Percentiles rank a stretch among this genome's conserved stretches.
Conservation (phyloP, 2,888 invertebrate species). For the Lycocerus yunnanus region DNA sequence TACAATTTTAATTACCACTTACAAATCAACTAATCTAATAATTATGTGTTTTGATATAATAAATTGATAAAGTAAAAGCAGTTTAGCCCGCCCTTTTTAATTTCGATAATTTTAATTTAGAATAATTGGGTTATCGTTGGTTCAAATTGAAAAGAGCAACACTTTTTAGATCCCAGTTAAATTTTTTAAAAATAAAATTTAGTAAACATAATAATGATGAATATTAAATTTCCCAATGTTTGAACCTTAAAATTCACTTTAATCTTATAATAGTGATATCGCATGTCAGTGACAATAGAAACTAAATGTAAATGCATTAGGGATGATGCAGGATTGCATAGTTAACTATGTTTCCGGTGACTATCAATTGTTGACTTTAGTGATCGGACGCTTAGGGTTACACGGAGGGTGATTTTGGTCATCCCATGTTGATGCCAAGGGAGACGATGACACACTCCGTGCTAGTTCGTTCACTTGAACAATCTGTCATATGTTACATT, state of each 20-base stretch:
- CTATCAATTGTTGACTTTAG: conserved; percentile 36
- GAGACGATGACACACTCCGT: conserved; percentile 27
- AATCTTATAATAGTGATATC: conserved; percentile 29
- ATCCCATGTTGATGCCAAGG: conserved; percentile 19
- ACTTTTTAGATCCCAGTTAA: neutral
- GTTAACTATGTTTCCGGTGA: conserved; percentile 32
- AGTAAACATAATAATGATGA: neutral
- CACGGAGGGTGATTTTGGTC: conserved; percentile 35
- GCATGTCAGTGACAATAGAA: conserved; percentile 27
- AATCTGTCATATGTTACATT: conserved; percentile 29
- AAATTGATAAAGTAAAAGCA: neutral
- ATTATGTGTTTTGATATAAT: neutral
- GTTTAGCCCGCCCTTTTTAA: neutral
- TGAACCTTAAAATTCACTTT: conserved; percentile 22
- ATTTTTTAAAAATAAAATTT: neutral
- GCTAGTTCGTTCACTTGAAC: conserved; percentile 9
- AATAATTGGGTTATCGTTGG: neutral
- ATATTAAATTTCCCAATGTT: conserved; percentile 11
- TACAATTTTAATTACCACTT: neutral
- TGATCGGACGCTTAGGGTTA: conserved; percentile 35
- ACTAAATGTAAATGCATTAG: conserved; percentile 32
- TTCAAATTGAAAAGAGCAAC: neutral
- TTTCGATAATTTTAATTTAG: neutral
- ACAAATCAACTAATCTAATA: neutral
- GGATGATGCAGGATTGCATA: conserved; percentile 33